Evolutionary conservation across 2,888 invertebrate genomes (phyloP).

Genomic region (Macrosoma leucophasiata): DNA sequence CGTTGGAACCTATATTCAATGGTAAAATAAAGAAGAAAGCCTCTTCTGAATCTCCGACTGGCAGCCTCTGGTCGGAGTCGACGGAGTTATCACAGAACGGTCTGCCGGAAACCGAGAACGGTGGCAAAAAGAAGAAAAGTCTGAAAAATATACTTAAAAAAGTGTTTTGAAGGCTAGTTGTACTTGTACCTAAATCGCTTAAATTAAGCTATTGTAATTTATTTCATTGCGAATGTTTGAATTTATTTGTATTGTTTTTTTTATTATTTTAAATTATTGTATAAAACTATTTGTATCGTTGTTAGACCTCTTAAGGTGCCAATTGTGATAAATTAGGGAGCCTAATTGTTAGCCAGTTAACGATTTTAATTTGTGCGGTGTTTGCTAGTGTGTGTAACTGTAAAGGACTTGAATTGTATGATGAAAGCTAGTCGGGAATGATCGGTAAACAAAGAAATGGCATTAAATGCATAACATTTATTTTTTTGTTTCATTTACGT

Average conservation of each 20-base stretch:
- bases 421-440: conserved; percentile 43
- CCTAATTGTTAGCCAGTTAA: conserved; percentile 56
- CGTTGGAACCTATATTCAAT: conserved; percentile 52
- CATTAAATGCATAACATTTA: conserved; percentile 71
- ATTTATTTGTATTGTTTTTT: conserved; percentile 31
- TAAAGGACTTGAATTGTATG: conserved; percentile 36
- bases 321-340: conserved; percentile 72
- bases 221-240: conserved; percentile 54
- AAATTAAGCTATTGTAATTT: conserved; percentile 51
- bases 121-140: conserved; percentile 77
- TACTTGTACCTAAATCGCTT: conserved; percentile 27
- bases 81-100: conserved; percentile 64
- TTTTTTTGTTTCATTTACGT: conserved; percentile 41
- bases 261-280: conserved; percentile 43
- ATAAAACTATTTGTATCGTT: conserved; percentile 41
- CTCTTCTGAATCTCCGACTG: conserved; percentile 61
- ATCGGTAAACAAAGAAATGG: conserved; percentile 55
- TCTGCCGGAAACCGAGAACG: conserved; percentile 42
- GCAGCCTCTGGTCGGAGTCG: conserved; percentile 66
- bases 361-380: conserved; percentile 40
- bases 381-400: conserved; percentile 41
- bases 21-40: conserved; percentile 53
- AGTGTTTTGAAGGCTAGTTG: conserved; percentile 78
- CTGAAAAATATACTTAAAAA: conserved; percentile 86
- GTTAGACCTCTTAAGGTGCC: conserved; percentile 66